phyloP scores from a whole-genome alignment of 2,888 invertebrate species.

The Troilus luridus region DNA sequence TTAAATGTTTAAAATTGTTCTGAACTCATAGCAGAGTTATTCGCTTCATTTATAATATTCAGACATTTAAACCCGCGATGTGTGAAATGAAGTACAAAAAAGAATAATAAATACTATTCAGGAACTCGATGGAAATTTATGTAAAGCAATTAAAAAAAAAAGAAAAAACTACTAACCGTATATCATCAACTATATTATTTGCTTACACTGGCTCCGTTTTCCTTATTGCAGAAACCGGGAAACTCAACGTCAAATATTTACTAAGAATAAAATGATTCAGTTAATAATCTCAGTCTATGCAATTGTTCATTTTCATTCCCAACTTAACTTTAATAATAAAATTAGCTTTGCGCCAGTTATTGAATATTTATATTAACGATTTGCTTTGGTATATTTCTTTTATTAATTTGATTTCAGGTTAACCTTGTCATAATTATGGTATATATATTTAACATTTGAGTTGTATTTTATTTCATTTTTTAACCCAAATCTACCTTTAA shows the following conservation, averaged over 20 bases:
- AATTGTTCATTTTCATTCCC: not conserved
- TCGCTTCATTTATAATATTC: not conserved
- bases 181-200: not conserved
- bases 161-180: not conserved
- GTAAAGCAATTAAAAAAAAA: not conserved
- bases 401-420: too few species aligned
- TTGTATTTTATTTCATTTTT: too few species aligned
- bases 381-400: not conserved
- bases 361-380: not conserved
- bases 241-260: not conserved
- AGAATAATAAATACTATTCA: not conserved
- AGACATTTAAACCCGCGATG: not conserved
- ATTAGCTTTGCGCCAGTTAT: not conserved
- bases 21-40: not conserved
- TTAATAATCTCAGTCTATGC: not conserved
- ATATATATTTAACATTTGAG: too few species aligned
- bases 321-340: not conserved
- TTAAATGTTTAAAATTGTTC: not conserved
- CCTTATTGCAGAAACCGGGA: not conserved
- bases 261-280: not conserved
- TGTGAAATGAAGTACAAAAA: not conserved
- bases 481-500: too few species aligned
- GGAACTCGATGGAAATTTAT: not conserved
- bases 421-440: too few species aligned
- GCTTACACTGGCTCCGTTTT: not conserved